phyloP scores from a whole-genome alignment of 2,888 invertebrate species.

The Microctonus aethiopoides region DNA sequence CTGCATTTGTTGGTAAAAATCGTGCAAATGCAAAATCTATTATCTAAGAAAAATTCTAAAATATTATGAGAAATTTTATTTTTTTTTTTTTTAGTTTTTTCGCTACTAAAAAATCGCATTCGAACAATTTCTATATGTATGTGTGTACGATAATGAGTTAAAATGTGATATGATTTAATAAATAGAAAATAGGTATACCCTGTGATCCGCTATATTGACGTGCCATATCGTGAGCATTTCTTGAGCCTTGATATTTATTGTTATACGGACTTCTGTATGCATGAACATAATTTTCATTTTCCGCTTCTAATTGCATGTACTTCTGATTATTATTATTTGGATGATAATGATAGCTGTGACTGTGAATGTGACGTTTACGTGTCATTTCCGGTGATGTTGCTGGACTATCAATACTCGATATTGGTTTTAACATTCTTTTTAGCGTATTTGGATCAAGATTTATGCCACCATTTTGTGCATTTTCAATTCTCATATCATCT shows the following conservation, averaged over 20 bases:
- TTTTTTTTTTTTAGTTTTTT: not conserved
- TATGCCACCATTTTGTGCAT: slow-evolving; percentile 65
- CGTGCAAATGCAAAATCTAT: slow-evolving; percentile 9
- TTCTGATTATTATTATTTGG: slow-evolving; percentile 70
- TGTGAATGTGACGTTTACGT: slow-evolving; percentile 79
- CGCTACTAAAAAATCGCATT: not conserved
- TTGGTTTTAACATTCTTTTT: slow-evolving; percentile 93
- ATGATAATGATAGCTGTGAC: slow-evolving; percentile 69
- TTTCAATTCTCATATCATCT: slow-evolving; percentile 80
- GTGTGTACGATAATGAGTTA: not conserved
- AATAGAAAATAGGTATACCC: slow-evolving; percentile 1
- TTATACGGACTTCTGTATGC: slow-evolving; percentile 59
- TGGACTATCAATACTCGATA: slow-evolving; percentile 90
- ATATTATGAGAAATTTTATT: not conserved
- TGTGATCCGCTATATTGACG: slow-evolving; percentile 60
- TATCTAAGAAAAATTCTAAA: not conserved
- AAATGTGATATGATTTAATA: not conserved
- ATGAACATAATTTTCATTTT: slow-evolving; percentile 64
- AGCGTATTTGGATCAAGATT: slow-evolving; percentile 84
- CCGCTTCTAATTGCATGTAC: slow-evolving; percentile 68
- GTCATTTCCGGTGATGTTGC: slow-evolving; percentile 93
- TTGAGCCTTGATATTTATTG: slow-evolving; percentile 66
- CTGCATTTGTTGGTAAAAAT: not conserved
- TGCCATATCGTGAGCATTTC: slow-evolving; percentile 80
- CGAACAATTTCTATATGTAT: not conserved